phyloP scores from a whole-genome alignment of 1,140 invertebrate genomes.

The Patella vulgata region DNA sequence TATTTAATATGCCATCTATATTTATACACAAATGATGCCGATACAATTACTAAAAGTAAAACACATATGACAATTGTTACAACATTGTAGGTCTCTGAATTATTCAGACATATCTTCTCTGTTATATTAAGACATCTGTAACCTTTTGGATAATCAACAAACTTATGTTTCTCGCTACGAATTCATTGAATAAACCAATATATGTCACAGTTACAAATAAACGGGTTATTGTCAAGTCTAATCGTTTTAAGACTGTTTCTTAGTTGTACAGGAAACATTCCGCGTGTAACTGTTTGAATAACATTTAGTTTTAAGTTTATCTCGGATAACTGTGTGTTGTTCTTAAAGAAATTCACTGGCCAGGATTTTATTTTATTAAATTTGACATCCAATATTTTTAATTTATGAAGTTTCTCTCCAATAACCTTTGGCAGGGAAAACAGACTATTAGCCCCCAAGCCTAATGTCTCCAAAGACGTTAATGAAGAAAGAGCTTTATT shows the following conservation, averaged over 20 bases:
- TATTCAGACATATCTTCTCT: neutral
- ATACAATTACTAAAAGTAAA: neutral
- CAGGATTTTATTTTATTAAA: neutral
- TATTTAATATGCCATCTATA: slow-evolving; percentile 8
- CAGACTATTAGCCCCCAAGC: neutral
- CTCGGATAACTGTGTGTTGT: neutral
- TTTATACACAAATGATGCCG: slow-evolving; percentile 4
- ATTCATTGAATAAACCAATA: slow-evolving; percentile 8
- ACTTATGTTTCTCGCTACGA: neutral
- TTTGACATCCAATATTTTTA: neutral
- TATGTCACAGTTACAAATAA: neutral
- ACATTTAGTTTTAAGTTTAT: neutral
- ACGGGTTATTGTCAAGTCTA: neutral
- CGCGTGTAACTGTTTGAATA: neutral
- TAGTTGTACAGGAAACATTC: neutral
- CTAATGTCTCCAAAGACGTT: neutral
- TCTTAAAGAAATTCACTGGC: too few relatives aligned
- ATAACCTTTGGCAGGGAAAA: neutral
- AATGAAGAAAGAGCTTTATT: neutral
- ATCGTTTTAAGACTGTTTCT: neutral
- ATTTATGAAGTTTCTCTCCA: neutral
- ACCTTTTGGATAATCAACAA: neutral
- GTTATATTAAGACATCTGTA: neutral
- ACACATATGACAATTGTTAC: neutral
- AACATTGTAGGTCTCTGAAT: too few relatives aligned